Evolutionary conservation across 2,888 invertebrate genomes (phyloP).

Genomic region (Fragum whitleyi): DNA sequence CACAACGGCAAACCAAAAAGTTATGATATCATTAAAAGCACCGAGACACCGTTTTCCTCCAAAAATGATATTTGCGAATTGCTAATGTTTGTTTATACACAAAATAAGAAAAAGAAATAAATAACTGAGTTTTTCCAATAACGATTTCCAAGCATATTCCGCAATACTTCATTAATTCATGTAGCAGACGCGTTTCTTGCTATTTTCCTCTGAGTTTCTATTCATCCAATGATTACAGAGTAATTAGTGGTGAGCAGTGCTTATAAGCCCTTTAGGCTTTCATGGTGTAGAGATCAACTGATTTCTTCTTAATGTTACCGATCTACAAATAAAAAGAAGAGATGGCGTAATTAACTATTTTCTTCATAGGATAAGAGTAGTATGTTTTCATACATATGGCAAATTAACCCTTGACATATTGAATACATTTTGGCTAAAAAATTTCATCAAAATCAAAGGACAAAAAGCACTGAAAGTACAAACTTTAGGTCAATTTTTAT

Average conservation of each 20-base stretch:
- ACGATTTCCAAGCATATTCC: neutral
- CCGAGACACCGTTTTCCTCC: neutral
- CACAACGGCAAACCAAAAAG: too few species aligned
- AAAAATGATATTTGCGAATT: neutral
- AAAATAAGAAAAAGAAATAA: conserved; percentile 6
- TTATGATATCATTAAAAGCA: too few species aligned
- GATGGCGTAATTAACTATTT: conserved; percentile 9
- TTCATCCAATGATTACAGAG: conserved; percentile 6
- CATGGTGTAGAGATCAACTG: conserved; percentile 18
- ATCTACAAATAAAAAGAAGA: conserved; percentile 10
- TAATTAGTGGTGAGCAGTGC: conserved; percentile 14
- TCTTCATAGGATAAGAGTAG: neutral
- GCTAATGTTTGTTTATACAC: neutral
- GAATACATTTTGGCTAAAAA: too few species aligned
- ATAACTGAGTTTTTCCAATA: conserved; percentile 4
- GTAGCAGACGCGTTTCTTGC: conserved; percentile 6
- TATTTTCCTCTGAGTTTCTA: neutral
- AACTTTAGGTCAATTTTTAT: too few species aligned
- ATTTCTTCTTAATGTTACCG: conserved; percentile 3
- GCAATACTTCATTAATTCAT: neutral
- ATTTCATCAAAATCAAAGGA: too few species aligned
- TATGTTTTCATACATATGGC: too few species aligned
- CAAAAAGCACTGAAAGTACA: too few species aligned
- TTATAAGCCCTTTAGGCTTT: conserved; percentile 24
- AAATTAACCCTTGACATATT: too few species aligned